Percentiles rank a stretch among this genome's conserved stretches.
These are phyloP conservation scores for Psilanteris sp. DNA, from an alignment of 1,140 invertebrate species.

Conservation along the genomic window DNA sequence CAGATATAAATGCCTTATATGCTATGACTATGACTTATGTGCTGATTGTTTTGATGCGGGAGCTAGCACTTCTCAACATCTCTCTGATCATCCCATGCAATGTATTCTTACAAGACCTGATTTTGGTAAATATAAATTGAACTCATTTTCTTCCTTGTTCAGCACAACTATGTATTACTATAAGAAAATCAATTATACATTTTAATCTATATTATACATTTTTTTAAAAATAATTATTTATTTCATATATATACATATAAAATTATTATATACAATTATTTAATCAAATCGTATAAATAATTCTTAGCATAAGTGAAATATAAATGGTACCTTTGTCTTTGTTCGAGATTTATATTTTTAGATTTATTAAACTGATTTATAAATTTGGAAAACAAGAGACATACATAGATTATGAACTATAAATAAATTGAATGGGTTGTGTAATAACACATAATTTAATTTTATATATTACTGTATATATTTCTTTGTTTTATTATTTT, in stretches of 20 bases:
- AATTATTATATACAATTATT: not conserved
- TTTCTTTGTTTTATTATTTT: no score
- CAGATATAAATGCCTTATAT: conserved; percentile 98
- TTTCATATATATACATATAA: not conserved
- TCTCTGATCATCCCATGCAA: conserved; percentile 98
- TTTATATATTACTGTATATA: no score
- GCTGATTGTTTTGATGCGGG: conserved; percentile 97
- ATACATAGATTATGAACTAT: conserved; percentile 14
- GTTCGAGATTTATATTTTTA: conserved; percentile 23
- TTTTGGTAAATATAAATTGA: conserved; percentile 92
- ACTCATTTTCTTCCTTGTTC: no score
- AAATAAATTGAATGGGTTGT: no score
- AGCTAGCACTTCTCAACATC: conserved; percentile 94
- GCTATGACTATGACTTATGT: conserved; percentile 99
- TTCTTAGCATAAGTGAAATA: no score
- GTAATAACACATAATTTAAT: no score
- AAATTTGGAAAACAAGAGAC: conserved; percentile 10
- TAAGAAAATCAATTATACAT: no score
- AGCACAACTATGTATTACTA: no score
- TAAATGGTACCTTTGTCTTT: no score
- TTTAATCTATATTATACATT: no score
- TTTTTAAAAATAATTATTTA: not conserved
- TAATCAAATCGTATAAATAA: no score
- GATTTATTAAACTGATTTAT: conserved; percentile 25
- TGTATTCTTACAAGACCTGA: conserved; percentile 98